A percentile compares a stretch with the other conserved stretches of the same genome.
Conservation (phyloP, 37 sponge, comb jelly and placozoan genomes). For the Spongia lamella region DNA sequence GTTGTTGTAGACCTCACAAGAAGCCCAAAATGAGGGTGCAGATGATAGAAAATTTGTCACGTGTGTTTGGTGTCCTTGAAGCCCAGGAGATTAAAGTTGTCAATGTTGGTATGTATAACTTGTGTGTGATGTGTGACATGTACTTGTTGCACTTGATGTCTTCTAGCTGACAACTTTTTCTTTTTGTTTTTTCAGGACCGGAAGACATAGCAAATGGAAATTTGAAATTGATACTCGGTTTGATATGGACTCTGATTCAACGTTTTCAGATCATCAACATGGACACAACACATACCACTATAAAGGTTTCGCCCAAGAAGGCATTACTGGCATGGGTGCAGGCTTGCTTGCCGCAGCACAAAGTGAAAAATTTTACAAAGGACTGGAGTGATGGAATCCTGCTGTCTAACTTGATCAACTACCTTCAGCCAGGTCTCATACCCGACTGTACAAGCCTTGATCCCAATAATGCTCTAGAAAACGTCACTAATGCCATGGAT, state of each 20-base stretch:
- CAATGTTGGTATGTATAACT: slow-evolving; percentile 3
- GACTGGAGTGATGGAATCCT: slow-evolving; percentile 46
- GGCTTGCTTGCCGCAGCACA: slow-evolving; percentile 20
- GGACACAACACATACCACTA: slow-evolving; percentile 19
- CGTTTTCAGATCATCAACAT: slow-evolving; percentile 41
- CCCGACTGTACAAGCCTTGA: slow-evolving; percentile 24
- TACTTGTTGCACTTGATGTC: not conserved
- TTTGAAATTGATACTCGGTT: slow-evolving; percentile 39
- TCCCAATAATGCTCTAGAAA: slow-evolving; percentile 8
- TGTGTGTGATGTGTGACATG: slow-evolving; percentile 5
- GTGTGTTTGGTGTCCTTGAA: no score
- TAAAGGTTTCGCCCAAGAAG: slow-evolving; percentile 43
- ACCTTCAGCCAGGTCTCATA: slow-evolving; percentile 43
- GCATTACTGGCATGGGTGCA: slow-evolving; percentile 40
- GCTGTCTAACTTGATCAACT: slow-evolving; percentile 33
- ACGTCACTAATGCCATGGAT: slow-evolving; percentile 28
- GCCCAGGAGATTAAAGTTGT: not conserved
- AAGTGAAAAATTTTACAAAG: slow-evolving; percentile 42
- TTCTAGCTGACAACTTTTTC: not conserved
- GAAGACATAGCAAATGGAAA: slow-evolving; percentile 48
- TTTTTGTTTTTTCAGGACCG: slow-evolving; percentile 14
- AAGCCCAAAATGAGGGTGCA: slow-evolving; percentile 24
- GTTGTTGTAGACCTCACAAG: slow-evolving; percentile 20
- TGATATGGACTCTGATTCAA: slow-evolving; percentile 41
- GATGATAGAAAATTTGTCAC: slow-evolving; percentile 26